Base-by-base conservation (phyloP, 2,797 vertebrate genomes). In the Dryobates pubescens region DNA sequence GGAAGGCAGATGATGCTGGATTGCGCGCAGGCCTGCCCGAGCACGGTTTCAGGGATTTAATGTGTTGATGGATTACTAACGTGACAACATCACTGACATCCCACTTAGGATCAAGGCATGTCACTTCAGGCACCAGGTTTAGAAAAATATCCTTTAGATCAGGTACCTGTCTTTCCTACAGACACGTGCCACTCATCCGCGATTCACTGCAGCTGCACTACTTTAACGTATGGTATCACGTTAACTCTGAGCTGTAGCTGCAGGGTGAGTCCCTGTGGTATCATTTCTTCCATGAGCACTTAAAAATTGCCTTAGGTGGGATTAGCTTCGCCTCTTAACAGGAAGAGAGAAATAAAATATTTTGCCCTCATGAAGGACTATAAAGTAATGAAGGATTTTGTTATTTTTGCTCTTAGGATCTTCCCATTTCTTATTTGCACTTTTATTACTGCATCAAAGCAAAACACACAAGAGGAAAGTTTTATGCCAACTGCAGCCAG, bases 371-470 rank as follows among this genome's bases (percentile, higher is more conserved):
- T 32, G 71, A 49, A 58, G 8, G 17, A 29, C 23, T 58, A 26
- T 14, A 38, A 69, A 82, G 54, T 10, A 84, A 26, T 20, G 38
- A 10, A 8, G 47, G 53, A 24, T 24, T 13, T 47, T 43, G 12
- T 71, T 51, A 34, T 34, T 72, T 76, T 69, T 70, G 19, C 22
- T 63, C 30, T 32, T 72, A 38, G 30, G 16, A 63, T 72, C n/a
- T 63, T 87, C 27, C 51, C 20, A 26, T 58, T 79, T 84, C 34
- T 45, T 75, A 67, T 73, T 76, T 36, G 61, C 51, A 43, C 54
- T 82, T 86, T 51, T 79, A 77, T 85, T 86, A 65, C 57, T 32
- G 72, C 53, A 77, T 57, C 78, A 58, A 90, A 92, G 43, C 49
- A 80, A 74, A 90, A 72, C 17, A 56, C 0, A 0, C 29, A 87